Conservation (phyloP, 2,888 invertebrate genomes). For the Orchestes rusci region DNA sequence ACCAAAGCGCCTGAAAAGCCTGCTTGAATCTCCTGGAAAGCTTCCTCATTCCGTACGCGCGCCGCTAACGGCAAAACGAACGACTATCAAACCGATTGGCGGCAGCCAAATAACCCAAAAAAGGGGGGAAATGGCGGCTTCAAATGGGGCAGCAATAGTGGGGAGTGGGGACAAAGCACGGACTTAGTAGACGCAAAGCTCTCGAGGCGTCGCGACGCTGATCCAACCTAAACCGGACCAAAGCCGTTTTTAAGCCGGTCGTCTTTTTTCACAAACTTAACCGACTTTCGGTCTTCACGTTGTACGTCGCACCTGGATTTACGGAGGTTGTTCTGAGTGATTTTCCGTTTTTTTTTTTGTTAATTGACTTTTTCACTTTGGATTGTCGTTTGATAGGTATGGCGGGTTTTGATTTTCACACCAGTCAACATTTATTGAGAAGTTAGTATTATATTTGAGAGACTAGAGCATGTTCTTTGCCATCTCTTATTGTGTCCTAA, state of each 20-base stretch:
- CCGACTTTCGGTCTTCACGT: slow-evolving; percentile 45
- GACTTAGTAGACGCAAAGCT: slow-evolving; percentile 45
- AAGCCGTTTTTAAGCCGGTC: slow-evolving; percentile 45
- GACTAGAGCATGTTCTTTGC: too few relatives aligned
- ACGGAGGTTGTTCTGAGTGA: slow-evolving; percentile 35
- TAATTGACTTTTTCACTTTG: too few relatives aligned
- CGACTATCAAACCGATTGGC: slow-evolving; percentile 26
- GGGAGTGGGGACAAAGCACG: slow-evolving; percentile 30
- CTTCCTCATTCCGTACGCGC: slow-evolving; percentile 24
- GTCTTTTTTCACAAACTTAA: slow-evolving; percentile 45
- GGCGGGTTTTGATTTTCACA: too few relatives aligned
- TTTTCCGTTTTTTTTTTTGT: slow-evolving; percentile 29
- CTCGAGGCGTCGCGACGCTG: slow-evolving; percentile 42
- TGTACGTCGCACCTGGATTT: slow-evolving; percentile 43
- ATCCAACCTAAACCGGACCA: slow-evolving; percentile 45
- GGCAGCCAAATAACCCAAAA: slow-evolving; percentile 34
- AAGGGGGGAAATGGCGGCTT: slow-evolving; percentile 27
- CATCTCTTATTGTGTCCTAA: too few relatives aligned
- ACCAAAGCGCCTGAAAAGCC: slow-evolving; percentile 23
- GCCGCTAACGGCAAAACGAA: slow-evolving; percentile 25
- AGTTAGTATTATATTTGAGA: too few relatives aligned
- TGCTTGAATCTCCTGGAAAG: slow-evolving; percentile 25
- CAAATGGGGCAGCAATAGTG: slow-evolving; percentile 25
- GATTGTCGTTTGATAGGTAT: too few relatives aligned
- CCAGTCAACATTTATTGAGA: too few relatives aligned